These are phyloP conservation scores for Selene dorsalis DNA, from an alignment of 2,797 vertebrate genomes.

Conservation along the genomic window DNA sequence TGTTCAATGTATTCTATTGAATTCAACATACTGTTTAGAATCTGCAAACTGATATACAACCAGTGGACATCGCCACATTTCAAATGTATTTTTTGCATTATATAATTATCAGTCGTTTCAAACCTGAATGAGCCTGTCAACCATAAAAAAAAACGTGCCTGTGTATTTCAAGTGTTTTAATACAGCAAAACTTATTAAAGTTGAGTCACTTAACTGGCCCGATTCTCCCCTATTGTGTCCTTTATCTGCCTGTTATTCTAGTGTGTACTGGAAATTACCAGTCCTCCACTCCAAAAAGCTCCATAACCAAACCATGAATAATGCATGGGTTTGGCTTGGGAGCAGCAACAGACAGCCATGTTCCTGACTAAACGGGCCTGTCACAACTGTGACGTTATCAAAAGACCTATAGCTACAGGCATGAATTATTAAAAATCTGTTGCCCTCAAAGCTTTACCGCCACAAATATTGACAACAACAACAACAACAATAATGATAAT, in stretches of 20 bases:
- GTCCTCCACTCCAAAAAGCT: slow-evolving; percentile 71
- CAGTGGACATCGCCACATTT: slow-evolving; percentile 30
- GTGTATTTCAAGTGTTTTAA: slow-evolving; percentile 24
- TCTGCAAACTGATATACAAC: slow-evolving; percentile 23
- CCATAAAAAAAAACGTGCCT: background rate
- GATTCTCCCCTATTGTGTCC: slow-evolving; percentile 29
- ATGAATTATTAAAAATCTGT: slow-evolving; percentile 74
- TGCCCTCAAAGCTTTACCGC: slow-evolving; percentile 41
- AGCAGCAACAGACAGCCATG: slow-evolving; percentile 70
- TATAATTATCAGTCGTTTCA: slow-evolving; percentile 38
- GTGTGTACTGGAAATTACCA: slow-evolving; percentile 73
- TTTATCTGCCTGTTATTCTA: slow-evolving; percentile 64
- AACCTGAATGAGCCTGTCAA: slow-evolving; percentile 20
- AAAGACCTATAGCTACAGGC: slow-evolving; percentile 69
- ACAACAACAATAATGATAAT: slow-evolving; percentile 40
- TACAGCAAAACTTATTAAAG: slow-evolving; percentile 38
- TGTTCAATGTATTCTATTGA: slow-evolving; percentile 26
- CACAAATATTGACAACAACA: slow-evolving; percentile 41
- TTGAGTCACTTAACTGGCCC: slow-evolving; percentile 30
- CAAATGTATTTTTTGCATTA: slow-evolving; percentile 42
- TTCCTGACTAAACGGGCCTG: slow-evolving; percentile 80
- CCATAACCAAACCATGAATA: slow-evolving; percentile 80
- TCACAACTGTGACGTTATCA: slow-evolving; percentile 78
- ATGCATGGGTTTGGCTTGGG: slow-evolving; percentile 74
- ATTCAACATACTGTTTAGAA: slow-evolving; percentile 8